These are phyloP conservation scores for Drosophila imparisetae DNA, from an alignment of 2,888 invertebrate species.

Conservation along the genomic window DNA sequence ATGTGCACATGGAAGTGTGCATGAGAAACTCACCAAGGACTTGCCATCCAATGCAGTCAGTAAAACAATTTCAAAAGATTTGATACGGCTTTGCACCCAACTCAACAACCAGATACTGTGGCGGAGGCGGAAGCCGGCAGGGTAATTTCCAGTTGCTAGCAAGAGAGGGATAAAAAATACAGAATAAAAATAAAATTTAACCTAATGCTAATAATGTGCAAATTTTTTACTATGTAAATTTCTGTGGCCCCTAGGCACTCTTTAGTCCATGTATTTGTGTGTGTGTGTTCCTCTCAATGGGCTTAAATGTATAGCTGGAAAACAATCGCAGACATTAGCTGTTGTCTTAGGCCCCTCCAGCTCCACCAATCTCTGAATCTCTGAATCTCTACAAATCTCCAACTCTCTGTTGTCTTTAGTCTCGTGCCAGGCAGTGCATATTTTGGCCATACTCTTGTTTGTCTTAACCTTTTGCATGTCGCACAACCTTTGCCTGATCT, in stretches of 20 bases:
- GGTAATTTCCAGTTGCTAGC: conserved; percentile 12
- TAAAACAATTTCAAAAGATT: conserved; percentile 70
- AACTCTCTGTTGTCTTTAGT: background rate
- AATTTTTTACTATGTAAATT: conserved; percentile 44
- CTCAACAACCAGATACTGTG: conserved; percentile 45
- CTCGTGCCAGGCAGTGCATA: conserved; percentile 27
- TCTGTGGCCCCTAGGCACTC: conserved; percentile 50
- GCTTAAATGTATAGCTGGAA: conserved; percentile 29
- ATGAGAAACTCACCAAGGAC: conserved; percentile 53
- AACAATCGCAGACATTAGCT: conserved; percentile 45
- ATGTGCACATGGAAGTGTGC: conserved; percentile 25
- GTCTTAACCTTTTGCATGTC: conserved; percentile 58
- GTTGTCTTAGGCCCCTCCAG: conserved; percentile 5
- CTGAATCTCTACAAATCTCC: background rate
- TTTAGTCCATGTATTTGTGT: conserved; percentile 43
- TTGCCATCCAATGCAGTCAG: conserved; percentile 61
- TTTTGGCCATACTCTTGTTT: conserved; percentile 56
- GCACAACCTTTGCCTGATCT: conserved; percentile 64
- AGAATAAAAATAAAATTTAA: conserved; percentile 59
- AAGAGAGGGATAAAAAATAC: conserved; percentile 12
- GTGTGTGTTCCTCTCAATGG: conserved; percentile 20
- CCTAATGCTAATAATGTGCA: conserved; percentile 72
- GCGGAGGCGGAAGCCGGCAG: background rate
- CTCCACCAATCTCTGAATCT: background rate
- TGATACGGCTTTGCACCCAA: conserved; percentile 69